Evolutionary conservation across 2,888 invertebrate genomes (phyloP).

Genomic region (Himalopsyche kuldschensis): DNA sequence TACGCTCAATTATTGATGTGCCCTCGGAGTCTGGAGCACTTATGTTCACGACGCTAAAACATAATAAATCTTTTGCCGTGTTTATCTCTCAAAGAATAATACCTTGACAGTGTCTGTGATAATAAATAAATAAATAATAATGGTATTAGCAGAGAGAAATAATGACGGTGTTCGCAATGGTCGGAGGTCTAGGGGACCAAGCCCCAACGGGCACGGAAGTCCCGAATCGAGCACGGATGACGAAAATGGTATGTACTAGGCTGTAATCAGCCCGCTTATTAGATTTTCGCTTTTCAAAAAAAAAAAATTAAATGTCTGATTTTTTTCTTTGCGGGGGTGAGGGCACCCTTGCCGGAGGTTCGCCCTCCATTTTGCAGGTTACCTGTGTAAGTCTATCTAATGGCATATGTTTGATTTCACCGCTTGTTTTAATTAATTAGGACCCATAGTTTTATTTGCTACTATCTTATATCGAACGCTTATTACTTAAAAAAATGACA

Average conservation of each 20-base stretch:
- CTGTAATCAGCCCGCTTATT: too few relatives aligned
- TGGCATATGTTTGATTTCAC: background rate
- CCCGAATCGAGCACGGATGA: conserved; percentile 85
- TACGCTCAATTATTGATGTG: conserved; percentile 27
- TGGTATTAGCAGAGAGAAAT: conserved; percentile 90
- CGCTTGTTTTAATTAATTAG: background rate
- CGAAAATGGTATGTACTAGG: conserved; percentile 69
- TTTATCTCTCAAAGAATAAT: background rate
- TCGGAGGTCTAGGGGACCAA: conserved; percentile 86
- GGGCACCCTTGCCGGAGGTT: conserved; percentile 8
- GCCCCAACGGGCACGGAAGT: conserved; percentile 82
- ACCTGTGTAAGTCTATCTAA: conserved; percentile 2
- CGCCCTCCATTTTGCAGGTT: conserved; percentile 33
- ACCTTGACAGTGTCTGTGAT: background rate
- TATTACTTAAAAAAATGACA: too few relatives aligned
- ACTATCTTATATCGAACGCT: too few relatives aligned
- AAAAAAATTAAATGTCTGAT: background rate
- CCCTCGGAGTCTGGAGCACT: conserved; percentile 15
- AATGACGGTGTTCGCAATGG: conserved; percentile 82
- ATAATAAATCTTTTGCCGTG: background rate
- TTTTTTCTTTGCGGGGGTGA: background rate
- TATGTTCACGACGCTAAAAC: conserved; percentile 9
- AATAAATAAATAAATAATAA: conserved; percentile 52
- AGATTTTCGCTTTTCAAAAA: too few relatives aligned
- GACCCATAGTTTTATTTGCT: background rate